Conservation (phyloP, 2,113 vertebrate species). For the Caloenas nicobarica region DNA sequence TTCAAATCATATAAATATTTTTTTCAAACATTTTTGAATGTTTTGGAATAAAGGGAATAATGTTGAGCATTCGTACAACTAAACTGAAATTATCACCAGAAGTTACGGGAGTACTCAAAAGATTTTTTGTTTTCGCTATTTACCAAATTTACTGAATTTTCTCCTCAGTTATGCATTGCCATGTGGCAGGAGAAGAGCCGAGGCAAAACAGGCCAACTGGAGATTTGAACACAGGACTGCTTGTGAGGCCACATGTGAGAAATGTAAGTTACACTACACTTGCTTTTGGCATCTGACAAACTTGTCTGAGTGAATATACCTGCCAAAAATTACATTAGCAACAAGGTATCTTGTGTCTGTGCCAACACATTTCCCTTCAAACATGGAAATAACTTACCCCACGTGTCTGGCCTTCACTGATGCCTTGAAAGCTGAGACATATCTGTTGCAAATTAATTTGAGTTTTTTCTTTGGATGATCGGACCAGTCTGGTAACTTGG, state of each 20-base stretch:
- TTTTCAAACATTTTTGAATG: background rate
- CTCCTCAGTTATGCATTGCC: background rate
- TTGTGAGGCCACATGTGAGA: conserved; percentile 19
- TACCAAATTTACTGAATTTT: background rate
- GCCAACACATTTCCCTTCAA: conserved; percentile 36
- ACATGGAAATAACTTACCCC: conserved; percentile 9
- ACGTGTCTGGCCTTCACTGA: background rate
- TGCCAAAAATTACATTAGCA: conserved; percentile 59
- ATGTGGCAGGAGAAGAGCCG: background rate
- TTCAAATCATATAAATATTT: background rate
- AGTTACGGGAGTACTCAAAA: background rate
- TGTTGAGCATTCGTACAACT: background rate
- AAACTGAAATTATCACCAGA: background rate
- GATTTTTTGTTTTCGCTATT: background rate
- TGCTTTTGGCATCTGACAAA: background rate
- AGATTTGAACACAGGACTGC: background rate
- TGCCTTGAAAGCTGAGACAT: background rate
- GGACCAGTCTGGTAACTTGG: background rate
- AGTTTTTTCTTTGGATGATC: background rate
- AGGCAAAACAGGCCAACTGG: background rate
- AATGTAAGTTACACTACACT: background rate
- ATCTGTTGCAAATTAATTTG: background rate
- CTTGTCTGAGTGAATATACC: background rate
- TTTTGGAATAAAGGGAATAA: background rate
- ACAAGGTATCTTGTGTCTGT: conserved; percentile 16